phyloP scores from a whole-genome alignment of 2,797 vertebrate species.

The Sebastes kiyomatsui region DNA sequence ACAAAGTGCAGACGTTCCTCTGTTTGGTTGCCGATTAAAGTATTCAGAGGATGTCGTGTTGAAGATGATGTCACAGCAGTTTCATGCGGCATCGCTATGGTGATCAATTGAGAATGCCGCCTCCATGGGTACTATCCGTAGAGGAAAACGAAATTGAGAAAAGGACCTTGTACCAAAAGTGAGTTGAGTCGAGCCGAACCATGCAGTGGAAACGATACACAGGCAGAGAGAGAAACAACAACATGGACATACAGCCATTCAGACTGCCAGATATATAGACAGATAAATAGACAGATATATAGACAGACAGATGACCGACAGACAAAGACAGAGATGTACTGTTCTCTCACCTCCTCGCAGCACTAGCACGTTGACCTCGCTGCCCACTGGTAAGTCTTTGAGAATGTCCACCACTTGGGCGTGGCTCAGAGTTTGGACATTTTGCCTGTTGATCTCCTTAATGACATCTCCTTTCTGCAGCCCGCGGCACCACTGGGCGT shows the following conservation, averaged over 20 bases:
- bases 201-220: not conserved
- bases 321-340: not conserved
- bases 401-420: conserved; percentile 97
- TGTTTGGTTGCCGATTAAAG: not conserved
- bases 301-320: not conserved
- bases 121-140: not conserved
- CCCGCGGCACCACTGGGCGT: conserved; percentile 96
- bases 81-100: not conserved
- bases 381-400: conserved; percentile 94
- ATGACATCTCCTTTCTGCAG: conserved; percentile 97
- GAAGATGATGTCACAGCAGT: not conserved
- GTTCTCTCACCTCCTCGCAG: conserved; percentile 90
- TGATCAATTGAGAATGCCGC: not conserved
- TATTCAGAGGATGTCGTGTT: too few relatives aligned
- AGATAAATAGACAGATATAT: not conserved
- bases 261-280: not conserved
- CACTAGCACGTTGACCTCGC: conserved; percentile 93
- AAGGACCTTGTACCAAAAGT: not conserved
- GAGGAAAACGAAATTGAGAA: not conserved
- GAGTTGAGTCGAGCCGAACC: not conserved
- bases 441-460: conserved; percentile 95
- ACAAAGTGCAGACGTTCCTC: not conserved
- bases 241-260: not conserved
- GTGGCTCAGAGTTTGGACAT: conserved; percentile 93
- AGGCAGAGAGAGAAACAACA: not conserved